Evolutionary conservation across 2,113 vertebrate genomes (phyloP), one percentile per base, ranked within the genome.

Genomic region (Vulpes ferrilata): DNA sequence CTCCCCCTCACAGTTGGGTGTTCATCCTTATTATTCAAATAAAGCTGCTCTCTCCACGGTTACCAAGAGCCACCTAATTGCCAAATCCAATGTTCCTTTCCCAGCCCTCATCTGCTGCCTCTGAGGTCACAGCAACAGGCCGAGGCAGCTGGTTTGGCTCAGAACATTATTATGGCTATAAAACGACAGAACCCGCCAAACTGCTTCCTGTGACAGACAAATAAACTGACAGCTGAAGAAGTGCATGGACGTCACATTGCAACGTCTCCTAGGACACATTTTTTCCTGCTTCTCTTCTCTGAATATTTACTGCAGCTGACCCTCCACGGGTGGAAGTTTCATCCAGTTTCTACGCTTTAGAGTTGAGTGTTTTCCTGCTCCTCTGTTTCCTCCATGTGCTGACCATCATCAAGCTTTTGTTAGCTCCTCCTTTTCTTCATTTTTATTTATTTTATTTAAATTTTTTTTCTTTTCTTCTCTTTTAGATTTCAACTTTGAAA

Each of bases 71-170:
- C 62, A 69, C 59, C 9, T 89, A 89, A 92, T 90, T 96, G 88
- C 71, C 59, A 94, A 97, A 95, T 93, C 80, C 88, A 96, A 64
- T 95, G 97, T 96, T 94, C 95, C 43, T 82, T 96, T 86, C 80
- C 80, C 74, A 92, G 80, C 69, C 57, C 38, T 97, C 88, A 88
- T 95, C 89, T 95, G 95, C 73, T 97, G 88, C 27, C 2, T 93
- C 80, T 74, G 88, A 98, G 59, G 93, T 88, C 88, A 90, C 67
- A 81, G 90, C 57, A 53, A 86, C 74, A 93, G 74, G 35, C 71
- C 0, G 30, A 93, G 81, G 79, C 95, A 98, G 95, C 93, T 95
- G 96, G 51, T 85, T 83, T 96, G 92, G 57, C 92, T 97, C 96
- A 95, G 79, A 96, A 92, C 53, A 32, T 90, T 95, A 92, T 96